Evolutionary conservation across 2,888 invertebrate species (phyloP).

Genomic region (Drosophila neutralis): DNA sequence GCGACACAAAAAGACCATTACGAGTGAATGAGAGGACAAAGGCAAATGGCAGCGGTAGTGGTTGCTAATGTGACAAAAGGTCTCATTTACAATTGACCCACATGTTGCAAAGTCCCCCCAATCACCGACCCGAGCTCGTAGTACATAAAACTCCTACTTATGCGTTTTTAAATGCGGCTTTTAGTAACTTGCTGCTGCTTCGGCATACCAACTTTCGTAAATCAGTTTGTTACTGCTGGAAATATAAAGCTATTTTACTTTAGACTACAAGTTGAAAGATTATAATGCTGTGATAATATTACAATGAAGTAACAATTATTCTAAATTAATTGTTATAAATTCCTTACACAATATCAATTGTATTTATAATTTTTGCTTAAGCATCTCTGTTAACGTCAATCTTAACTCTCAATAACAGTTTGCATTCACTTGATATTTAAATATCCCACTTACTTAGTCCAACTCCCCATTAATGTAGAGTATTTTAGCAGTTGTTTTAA

Average conservation of each 20-base stretch:
- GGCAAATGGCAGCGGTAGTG: slow-evolving; percentile 33
- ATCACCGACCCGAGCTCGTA: not conserved
- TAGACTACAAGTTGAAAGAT: not conserved
- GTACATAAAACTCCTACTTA: slow-evolving; percentile 61
- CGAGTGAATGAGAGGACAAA: slow-evolving; percentile 37
- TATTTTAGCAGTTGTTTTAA: slow-evolving; percentile 19
- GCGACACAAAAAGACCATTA: slow-evolving; percentile 60
- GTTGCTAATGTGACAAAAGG: slow-evolving; percentile 72
- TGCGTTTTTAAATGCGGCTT: slow-evolving; percentile 74
- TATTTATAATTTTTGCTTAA: not conserved
- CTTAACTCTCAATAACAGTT: not conserved
- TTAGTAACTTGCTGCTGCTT: slow-evolving; percentile 34
- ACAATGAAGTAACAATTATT: not conserved
- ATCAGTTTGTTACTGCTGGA: slow-evolving; percentile 30
- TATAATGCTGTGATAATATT: not conserved
- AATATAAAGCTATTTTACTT: not conserved
- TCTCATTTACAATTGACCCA: slow-evolving; percentile 76
- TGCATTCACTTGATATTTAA: not conserved
- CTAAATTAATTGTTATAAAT: not conserved
- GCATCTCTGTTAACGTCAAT: not conserved
- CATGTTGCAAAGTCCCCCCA: slow-evolving; percentile 32
- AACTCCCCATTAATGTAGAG: slow-evolving; percentile 2
- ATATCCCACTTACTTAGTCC: not conserved
- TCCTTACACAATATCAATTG: not conserved
- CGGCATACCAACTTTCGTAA: slow-evolving; percentile 17